phyloP scores from a whole-genome alignment of 2,888 invertebrate species.

The Lithophane semibrunnea region DNA sequence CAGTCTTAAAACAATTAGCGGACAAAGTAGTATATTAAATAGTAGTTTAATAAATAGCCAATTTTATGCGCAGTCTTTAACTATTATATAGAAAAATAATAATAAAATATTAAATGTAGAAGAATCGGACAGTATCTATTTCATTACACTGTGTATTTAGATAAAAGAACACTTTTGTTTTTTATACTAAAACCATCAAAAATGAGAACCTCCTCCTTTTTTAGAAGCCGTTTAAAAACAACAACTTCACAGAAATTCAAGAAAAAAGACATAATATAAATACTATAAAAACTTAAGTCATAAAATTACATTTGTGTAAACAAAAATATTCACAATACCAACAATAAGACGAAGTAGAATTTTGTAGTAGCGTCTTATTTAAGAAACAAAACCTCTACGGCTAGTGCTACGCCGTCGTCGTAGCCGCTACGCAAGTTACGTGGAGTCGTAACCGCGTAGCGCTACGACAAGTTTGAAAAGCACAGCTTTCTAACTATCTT shows the following conservation, averaged over 20 bases:
- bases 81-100: background rate
- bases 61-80: background rate
- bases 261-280: background rate
- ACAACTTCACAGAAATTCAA: background rate
- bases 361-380: slow-evolving; percentile 12
- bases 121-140: background rate
- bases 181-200: background rate
- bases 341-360: background rate
- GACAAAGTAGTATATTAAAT: background rate
- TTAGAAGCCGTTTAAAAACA: background rate
- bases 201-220: too few relatives aligned
- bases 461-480: slow-evolving; percentile 21
- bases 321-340: slow-evolving; percentile 5
- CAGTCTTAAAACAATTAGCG: background rate
- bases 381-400: slow-evolving; percentile 17
- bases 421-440: slow-evolving; percentile 43
- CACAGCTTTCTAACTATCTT: background rate
- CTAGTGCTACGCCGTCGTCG: slow-evolving; percentile 36
- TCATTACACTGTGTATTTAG: background rate
- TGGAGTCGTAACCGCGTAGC: slow-evolving; percentile 27
- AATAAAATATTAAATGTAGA: background rate
- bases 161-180: background rate
- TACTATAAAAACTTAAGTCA: background rate
- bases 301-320: background rate
- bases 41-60: background rate